Conservation (phyloP, 64 coral and sea anemone species). For the Porites lutea region DNA sequence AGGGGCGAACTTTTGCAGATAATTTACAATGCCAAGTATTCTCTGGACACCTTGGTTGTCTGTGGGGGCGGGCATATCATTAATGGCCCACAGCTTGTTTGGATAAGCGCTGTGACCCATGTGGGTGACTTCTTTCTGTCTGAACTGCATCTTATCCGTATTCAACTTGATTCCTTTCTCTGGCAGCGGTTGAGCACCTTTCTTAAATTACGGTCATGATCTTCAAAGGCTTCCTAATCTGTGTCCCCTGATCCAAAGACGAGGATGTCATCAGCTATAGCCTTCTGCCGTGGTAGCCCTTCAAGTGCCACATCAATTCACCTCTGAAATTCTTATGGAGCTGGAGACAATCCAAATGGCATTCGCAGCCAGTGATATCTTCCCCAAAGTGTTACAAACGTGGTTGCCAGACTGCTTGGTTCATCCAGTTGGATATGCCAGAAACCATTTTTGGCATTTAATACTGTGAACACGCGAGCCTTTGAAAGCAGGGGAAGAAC, state of each 20-base stretch:
- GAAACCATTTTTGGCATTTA: background rate
- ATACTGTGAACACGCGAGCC: background rate
- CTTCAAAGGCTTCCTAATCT: conserved; percentile 5
- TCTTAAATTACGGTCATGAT: conserved; percentile 58
- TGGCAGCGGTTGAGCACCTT: conserved; percentile 46
- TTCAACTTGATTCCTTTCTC: conserved; percentile 69
- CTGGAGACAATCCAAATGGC: conserved; percentile 10
- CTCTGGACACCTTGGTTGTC: conserved; percentile 3
- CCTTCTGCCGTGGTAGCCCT: conserved; percentile 18
- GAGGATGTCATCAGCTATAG: conserved; percentile 55
- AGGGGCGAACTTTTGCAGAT: too few species aligned
- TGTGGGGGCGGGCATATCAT: conserved; percentile 14
- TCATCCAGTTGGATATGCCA: background rate
- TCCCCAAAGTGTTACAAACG: background rate
- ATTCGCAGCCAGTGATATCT: conserved; percentile 44
- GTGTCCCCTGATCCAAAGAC: conserved; percentile 44
- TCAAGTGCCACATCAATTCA: conserved; percentile 54
- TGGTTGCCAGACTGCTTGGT: background rate
- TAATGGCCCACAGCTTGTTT: conserved; percentile 24
- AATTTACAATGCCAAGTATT: background rate
- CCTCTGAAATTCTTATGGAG: conserved; percentile 67
- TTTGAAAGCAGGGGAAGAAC: too few species aligned
- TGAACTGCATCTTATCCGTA: background rate
- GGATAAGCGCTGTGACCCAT: conserved; percentile 39
- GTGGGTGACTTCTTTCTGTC: background rate